These are phyloP conservation scores for Drosophila jambulina DNA, from an alignment of 1,140 invertebrate genomes.

Conservation along the genomic window DNA sequence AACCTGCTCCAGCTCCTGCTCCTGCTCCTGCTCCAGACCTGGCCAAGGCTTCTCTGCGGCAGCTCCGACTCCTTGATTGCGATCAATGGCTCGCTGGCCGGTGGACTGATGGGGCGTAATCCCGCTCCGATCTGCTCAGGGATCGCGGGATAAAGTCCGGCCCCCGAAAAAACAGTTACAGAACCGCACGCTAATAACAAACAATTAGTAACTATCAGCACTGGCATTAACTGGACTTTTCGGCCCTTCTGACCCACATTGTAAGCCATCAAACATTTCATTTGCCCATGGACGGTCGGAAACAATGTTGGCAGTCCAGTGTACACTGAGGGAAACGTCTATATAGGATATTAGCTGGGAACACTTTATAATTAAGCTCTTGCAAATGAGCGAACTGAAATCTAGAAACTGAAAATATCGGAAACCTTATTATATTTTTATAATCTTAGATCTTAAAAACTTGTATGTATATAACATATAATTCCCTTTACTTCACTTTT, in stretches of 20 bases:
- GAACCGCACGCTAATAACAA: slow-evolving; percentile 71
- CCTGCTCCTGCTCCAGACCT: slow-evolving; percentile 15
- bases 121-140: slow-evolving; percentile 11
- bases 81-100: slow-evolving; percentile 29
- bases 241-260: slow-evolving; percentile 57
- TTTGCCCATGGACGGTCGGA: slow-evolving; percentile 17
- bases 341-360: not conserved
- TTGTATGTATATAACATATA: too few species aligned
- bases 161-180: slow-evolving; percentile 59
- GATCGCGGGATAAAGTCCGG: not conserved
- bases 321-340: not conserved
- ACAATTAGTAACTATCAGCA: slow-evolving; percentile 77
- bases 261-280: slow-evolving; percentile 41
- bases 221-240: slow-evolving; percentile 55
- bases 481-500: not conserved
- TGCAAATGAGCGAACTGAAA: too few species aligned
- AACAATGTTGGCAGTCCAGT: slow-evolving; percentile 11
- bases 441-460: not conserved
- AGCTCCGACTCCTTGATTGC: slow-evolving; percentile 32
- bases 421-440: too few species aligned
- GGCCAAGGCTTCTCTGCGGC: slow-evolving; percentile 8
- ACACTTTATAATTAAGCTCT: not conserved
- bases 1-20: slow-evolving; percentile 39
- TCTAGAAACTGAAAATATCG: too few species aligned
- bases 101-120: slow-evolving; percentile 22